A percentile compares a stretch with the other conserved stretches of the same genome.
Conservation (phyloP, 2,797 vertebrate species). For the Enteromius mattozi region DNA sequence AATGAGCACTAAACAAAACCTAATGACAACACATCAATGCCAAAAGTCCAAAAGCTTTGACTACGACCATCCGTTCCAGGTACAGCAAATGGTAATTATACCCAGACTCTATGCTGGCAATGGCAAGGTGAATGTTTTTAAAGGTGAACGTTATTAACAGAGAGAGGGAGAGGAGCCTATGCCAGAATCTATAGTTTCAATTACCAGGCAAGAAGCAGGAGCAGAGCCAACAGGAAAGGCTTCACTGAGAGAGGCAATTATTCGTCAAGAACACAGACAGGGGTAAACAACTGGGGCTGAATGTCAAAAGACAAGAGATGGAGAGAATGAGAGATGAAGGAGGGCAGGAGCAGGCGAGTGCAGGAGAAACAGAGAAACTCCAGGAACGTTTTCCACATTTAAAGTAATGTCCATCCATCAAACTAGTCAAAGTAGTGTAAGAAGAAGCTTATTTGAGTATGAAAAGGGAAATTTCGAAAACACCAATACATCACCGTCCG, state of each 20-base stretch:
- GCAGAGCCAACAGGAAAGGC: conserved; percentile 46
- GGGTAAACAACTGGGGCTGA: conserved; percentile 56
- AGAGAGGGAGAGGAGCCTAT: conserved; percentile 33
- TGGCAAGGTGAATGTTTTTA: conserved; percentile 52
- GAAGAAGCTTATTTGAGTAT: conserved; percentile 28
- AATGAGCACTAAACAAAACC: conserved; percentile 30
- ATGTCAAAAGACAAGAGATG: conserved; percentile 56
- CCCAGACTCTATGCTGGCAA: conserved; percentile 26
- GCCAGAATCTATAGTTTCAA: conserved; percentile 66
- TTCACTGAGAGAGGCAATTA: conserved; percentile 55
- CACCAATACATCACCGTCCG: background rate
- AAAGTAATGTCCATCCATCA: conserved; percentile 47
- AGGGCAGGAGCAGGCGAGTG: background rate
- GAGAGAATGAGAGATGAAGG: conserved; percentile 4
- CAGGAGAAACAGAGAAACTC: background rate
- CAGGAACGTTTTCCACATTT: conserved; percentile 15
- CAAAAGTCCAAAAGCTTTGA: conserved; percentile 35
- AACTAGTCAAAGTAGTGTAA: conserved; percentile 10
- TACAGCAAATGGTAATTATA: conserved; percentile 52
- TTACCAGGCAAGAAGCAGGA: conserved; percentile 48
- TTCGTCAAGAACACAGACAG: conserved; percentile 46
- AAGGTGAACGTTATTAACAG: conserved; percentile 51
- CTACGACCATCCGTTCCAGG: conserved; percentile 21
- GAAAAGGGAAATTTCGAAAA: conserved; percentile 30
- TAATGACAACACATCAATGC: conserved; percentile 21